Evolutionary conservation across 2,797 vertebrate genomes (phyloP).

Genomic region (Lacerta bilineata): DNA sequence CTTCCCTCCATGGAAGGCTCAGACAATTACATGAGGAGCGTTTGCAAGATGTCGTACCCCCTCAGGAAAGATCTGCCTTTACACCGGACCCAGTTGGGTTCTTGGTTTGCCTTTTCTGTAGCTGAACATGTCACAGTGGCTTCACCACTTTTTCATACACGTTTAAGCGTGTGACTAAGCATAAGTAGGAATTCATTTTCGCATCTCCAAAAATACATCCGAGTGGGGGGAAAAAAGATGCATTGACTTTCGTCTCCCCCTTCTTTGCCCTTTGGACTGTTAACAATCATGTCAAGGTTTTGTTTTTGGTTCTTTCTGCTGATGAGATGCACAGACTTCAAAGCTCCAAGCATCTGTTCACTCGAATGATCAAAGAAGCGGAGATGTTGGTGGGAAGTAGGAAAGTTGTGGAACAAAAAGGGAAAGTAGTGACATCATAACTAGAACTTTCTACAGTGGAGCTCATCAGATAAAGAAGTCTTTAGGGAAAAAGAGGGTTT

Average conservation of each 20-base stretch:
- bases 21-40: slow-evolving; percentile 47
- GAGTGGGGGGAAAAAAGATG: neutral
- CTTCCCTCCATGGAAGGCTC: slow-evolving; percentile 9
- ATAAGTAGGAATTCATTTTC: slow-evolving; percentile 11
- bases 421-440: neutral
- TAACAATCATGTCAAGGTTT: neutral
- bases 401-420: neutral
- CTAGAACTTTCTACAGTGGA: neutral
- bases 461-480: neutral
- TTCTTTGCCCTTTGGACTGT: neutral
- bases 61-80: slow-evolving; percentile 1
- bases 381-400: neutral
- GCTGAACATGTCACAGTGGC: accelerated
- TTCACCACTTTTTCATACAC: neutral
- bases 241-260: neutral
- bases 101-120: neutral
- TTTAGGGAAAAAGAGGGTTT: neutral
- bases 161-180: neutral
- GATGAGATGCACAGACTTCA: slow-evolving; percentile 3
- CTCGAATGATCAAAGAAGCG: slow-evolving; percentile 9
- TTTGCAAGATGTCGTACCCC: slow-evolving; percentile 7
- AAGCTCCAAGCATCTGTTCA: neutral
- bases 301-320: neutral
- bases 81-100: neutral
- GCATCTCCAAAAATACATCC: neutral